Evolutionary conservation across 2,888 invertebrate genomes (phyloP).

Genomic region (Catocala sponsa): DNA sequence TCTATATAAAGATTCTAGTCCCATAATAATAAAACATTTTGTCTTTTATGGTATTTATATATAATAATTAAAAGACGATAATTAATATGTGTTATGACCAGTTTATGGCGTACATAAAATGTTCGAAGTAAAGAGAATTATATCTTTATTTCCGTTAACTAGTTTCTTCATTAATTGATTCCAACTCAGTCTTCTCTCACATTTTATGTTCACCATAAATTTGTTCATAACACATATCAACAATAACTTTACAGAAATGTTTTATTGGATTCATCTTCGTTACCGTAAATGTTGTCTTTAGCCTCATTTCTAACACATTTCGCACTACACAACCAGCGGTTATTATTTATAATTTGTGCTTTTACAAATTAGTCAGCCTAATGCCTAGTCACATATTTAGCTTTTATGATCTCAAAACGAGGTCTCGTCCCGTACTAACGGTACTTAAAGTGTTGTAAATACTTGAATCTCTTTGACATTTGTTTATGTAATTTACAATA

Average conservation of each 20-base stretch:
- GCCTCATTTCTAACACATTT: slow-evolving; percentile 30
- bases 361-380: slow-evolving; percentile 37
- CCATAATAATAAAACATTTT: no score
- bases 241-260: slow-evolving; percentile 9
- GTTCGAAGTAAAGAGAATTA: no score
- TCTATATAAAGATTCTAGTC: no score
- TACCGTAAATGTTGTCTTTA: slow-evolving; percentile 21
- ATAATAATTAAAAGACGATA: no score
- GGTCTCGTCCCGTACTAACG: slow-evolving; percentile 42
- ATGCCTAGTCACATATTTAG: slow-evolving; percentile 36
- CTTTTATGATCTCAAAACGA: slow-evolving; percentile 37
- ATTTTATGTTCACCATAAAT: slow-evolving; percentile 3
- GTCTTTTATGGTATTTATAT: no score
- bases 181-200: not conserved
- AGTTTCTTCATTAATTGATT: not conserved
- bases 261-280: slow-evolving; percentile 22
- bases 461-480: slow-evolving; percentile 50
- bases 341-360: slow-evolving; percentile 46
- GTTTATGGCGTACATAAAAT: no score
- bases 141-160: not conserved
- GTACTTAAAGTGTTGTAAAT: slow-evolving; percentile 40
- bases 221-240: not conserved
- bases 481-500: slow-evolving; percentile 50
- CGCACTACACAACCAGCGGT: slow-evolving; percentile 24
- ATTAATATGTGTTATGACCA: no score